Percentiles rank a stretch among this genome's conserved stretches.
Evolutionary conservation across 2,888 invertebrate species (phyloP).

Genomic region (Petrolisthes manimaculis): DNA sequence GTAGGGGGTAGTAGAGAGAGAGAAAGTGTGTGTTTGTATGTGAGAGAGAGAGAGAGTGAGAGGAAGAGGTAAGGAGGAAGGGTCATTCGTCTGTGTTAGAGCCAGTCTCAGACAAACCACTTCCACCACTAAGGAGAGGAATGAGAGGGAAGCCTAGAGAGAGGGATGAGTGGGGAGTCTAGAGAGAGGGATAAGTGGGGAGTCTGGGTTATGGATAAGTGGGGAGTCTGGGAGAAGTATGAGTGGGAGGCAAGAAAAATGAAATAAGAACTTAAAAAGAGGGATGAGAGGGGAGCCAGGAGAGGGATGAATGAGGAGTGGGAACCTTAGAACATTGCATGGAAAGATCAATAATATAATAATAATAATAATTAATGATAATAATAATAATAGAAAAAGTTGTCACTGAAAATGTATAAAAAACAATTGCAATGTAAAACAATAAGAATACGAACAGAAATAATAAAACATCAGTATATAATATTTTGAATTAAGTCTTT

Average conservation of each 20-base stretch:
- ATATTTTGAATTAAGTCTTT: not conserved
- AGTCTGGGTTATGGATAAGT: not conserved
- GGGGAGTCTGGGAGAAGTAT: not conserved
- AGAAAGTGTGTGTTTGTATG: no score
- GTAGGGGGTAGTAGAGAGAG: not conserved
- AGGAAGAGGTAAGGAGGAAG: not conserved
- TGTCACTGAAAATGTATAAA: conserved; percentile 1
- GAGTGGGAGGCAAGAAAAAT: not conserved
- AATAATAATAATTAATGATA: no score
- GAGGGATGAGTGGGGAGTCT: not conserved
- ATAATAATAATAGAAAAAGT: not conserved
- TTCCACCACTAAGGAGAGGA: not conserved
- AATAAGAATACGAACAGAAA: not conserved
- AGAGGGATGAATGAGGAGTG: not conserved
- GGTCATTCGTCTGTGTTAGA: conserved; percentile 8
- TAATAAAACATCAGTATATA: not conserved
- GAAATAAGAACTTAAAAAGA: not conserved
- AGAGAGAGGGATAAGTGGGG: not conserved
- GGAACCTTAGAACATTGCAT: not conserved
- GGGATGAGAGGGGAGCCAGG: not conserved
- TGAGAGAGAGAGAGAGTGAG: no score
- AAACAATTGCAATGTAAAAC: not conserved
- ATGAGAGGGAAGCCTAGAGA: not conserved
- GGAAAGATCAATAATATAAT: not conserved
- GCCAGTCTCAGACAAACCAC: not conserved